Evolutionary conservation across 1,140 invertebrate species (phyloP).

Genomic region (Apis laboriosa): DNA sequence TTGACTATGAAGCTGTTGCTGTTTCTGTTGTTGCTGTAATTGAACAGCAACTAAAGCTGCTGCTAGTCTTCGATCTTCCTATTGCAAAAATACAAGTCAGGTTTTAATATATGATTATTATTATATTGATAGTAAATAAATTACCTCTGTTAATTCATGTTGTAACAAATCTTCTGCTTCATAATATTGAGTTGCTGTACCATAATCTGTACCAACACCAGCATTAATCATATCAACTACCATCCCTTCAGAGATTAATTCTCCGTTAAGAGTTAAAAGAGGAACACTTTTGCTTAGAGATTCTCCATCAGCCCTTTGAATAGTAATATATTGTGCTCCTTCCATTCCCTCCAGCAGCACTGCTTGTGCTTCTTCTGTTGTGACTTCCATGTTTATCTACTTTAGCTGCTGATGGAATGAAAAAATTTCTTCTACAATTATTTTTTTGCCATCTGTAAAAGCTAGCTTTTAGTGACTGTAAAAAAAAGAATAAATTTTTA

Average conservation of each 20-base stretch:
- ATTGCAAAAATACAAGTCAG: conserved; percentile 35
- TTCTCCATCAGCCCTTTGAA: conserved; percentile 78
- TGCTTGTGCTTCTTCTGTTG: conserved; percentile 75
- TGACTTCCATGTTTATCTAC: conserved; percentile 72
- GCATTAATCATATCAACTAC: conserved; percentile 80
- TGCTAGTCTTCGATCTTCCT: conserved; percentile 81
- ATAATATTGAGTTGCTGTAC: conserved; percentile 77
- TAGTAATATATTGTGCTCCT: conserved; percentile 79
- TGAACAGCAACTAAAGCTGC: conserved; percentile 82
- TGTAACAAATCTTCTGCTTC: conserved; percentile 78
- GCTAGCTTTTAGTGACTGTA: conserved; percentile 19
- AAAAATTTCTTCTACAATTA: conserved; percentile 15
- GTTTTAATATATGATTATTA: not conserved
- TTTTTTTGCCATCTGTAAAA: conserved; percentile 27
- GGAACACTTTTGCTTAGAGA: conserved; percentile 76
- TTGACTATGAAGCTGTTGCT: conserved; percentile 74
- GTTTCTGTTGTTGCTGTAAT: conserved; percentile 80
- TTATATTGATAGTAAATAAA: not conserved
- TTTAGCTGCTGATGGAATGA: not conserved
- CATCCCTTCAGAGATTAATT: conserved; percentile 79
- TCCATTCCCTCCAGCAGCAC: conserved; percentile 79
- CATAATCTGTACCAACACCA: conserved; percentile 75
- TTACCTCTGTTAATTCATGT: conserved; percentile 78
- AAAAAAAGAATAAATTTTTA: not conserved
- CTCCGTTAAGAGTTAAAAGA: conserved; percentile 75